Evolutionary conservation across 2,113 vertebrate genomes (phyloP), one percentile per base, ranked within the genome.

Genomic region (Sorex fumeus): DNA sequence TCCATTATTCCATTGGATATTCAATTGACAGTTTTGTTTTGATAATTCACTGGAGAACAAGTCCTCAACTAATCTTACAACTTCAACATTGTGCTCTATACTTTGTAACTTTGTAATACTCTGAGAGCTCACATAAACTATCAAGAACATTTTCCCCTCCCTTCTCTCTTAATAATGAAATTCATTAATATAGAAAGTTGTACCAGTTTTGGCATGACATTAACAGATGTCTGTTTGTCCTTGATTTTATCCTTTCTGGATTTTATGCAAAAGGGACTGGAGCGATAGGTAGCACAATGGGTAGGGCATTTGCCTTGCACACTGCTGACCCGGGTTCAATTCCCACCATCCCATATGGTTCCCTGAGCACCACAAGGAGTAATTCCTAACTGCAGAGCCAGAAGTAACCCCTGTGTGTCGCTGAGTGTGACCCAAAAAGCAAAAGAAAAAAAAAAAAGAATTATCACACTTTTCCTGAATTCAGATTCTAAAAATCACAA

Each of bases 401-500:
- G n/a, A n/a, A n/a, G n/a, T n/a, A n/a, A n/a, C n/a, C n/a, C n/a
- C n/a, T n/a, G n/a, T n/a, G n/a, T n/a, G n/a, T n/a, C n/a, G n/a
- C n/a, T n/a, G n/a, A n/a, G n/a, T n/a, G n/a, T n/a, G n/a, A n/a
- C n/a, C n/a, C n/a, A n/a, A n/a, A n/a, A n/a, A n/a, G n/a, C n/a
- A n/a, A n/a, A n/a, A n/a, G n/a, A n/a, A n/a, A n/a, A n/a, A n/a
- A n/a, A n/a, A n/a, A n/a, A n/a, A n/a, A 91, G 60, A 85, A 84
- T 67, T n/a, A 30, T 11, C 50, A 2, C 21, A 78, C n/a, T 6
- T 94, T 93, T 91, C 78, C 77, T 67, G 47, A 79, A 79, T 4
- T 89, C 67, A 53, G 19, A 60, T 92, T 90, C 69, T 67, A 72
- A 92, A 92, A 16, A 85, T 82, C 40, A 60, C 23, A 76, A 45